These are phyloP conservation scores for Leucozona laternaria DNA, from an alignment of 2,888 invertebrate genomes.

Conservation along the genomic window DNA sequence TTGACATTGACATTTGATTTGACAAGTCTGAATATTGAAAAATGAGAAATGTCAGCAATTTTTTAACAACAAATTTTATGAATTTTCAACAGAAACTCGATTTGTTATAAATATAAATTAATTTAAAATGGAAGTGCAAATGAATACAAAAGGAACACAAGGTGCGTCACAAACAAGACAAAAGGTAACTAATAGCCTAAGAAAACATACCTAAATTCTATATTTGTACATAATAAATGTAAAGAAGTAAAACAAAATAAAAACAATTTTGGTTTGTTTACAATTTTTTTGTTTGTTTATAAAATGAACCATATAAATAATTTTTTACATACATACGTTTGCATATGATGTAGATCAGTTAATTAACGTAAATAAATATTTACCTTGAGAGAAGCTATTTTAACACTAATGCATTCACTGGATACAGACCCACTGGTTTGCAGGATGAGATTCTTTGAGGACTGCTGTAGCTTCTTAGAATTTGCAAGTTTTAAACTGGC, in stretches of 20 bases:
- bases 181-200: slow-evolving; percentile 25
- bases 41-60: slow-evolving; percentile 18
- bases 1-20: slow-evolving; percentile 15
- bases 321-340: neutral
- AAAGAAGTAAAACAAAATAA: neutral
- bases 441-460: slow-evolving; percentile 80
- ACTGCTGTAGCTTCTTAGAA: slow-evolving; percentile 79
- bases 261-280: slow-evolving; percentile 25
- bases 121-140: slow-evolving; percentile 29
- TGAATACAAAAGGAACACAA: neutral
- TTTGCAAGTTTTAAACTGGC: slow-evolving; percentile 82
- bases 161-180: slow-evolving; percentile 9
- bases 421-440: slow-evolving; percentile 58
- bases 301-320: neutral
- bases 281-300: slow-evolving; percentile 54
- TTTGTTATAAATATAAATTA: neutral
- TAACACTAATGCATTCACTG: slow-evolving; percentile 75
- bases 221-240: neutral
- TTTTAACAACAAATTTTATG: slow-evolving; percentile 5
- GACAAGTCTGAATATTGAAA: neutral
- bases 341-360: no score
- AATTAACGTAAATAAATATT: slow-evolving; percentile 43
- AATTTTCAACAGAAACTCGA: slow-evolving; percentile 10
- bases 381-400: slow-evolving; percentile 81
- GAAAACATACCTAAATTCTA: neutral